Base-by-base conservation (phyloP, 2,888 invertebrate species). In the Microctonus aethiopoides region DNA sequence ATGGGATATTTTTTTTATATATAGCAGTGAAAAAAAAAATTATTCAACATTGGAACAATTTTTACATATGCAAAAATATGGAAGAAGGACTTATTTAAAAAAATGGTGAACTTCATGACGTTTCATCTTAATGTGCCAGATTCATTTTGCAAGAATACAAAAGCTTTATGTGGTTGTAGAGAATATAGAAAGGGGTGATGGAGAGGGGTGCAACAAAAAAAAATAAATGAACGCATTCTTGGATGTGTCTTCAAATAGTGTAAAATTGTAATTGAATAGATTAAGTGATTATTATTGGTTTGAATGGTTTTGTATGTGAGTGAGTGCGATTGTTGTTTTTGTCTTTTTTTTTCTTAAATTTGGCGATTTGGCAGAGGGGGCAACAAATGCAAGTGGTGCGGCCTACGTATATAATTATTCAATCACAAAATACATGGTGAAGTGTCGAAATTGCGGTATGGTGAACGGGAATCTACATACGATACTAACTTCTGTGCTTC, bases 401-500 rank as follows among this genome's bases (percentile, higher is more conserved):
- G 81, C 83, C 80, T 77, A 73, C 70, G 79, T 78, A 77, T 77
- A 79, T 78, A 78, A 77, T 72, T 82, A 79, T 81, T 64, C 52
- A 67, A 72, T 69, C 63, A 70, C 69, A 68, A 66, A 63, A 60
- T 81, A 81, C 78, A 83, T 85, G 86, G 85, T 86, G 84, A 86
- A 86, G 86, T 86, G 84, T 86, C 84, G 80, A 16, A 20, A 86
- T 85, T 82, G 82, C 83, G 81, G 81, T 83, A 80, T 86, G 86
- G 86, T 86, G 46, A 86, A 84, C 85, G 86, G 86, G 84, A 81
- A 81, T 80, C 85, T 86, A 85, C 86, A 81, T 83, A 81, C 81
- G 82, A 86, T 86, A 86, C 86, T 86, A 86, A 86, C 86, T 86
- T 84, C 86, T 86, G 86, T 86, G 86, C 86, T 86, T 86, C 80